phyloP scores from a whole-genome alignment of 1,140 invertebrate genomes.

The Ridgeia piscesae region DNA sequence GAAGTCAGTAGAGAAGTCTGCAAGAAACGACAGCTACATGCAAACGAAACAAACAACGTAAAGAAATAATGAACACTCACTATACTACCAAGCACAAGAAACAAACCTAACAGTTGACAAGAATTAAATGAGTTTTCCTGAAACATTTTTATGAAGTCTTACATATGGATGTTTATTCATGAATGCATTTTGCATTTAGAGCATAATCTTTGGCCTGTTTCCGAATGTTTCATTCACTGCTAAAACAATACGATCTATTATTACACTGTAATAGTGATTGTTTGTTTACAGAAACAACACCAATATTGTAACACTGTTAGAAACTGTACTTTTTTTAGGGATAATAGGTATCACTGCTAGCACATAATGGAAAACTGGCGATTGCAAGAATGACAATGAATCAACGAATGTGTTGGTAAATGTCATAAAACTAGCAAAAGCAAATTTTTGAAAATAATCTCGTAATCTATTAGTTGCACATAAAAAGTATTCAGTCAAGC shows the following conservation, averaged over 20 bases:
- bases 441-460: neutral
- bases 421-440: neutral
- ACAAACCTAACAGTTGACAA: neutral
- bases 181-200: neutral
- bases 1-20: constrained; percentile 50
- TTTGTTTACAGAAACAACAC: neutral
- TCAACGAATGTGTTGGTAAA: neutral
- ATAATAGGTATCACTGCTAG: too few species aligned
- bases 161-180: neutral
- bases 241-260: neutral
- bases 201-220: neutral
- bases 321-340: too few species aligned
- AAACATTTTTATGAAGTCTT: neutral
- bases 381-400: neutral
- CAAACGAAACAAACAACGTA: constrained; percentile 22
- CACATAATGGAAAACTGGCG: neutral
- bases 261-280: constrained; percentile 9
- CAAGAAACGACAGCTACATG: constrained; percentile 39
- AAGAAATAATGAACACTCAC: constrained; percentile 17
- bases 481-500: neutral
- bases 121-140: neutral
- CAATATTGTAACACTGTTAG: neutral
- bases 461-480: neutral
- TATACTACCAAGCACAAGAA: neutral
- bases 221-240: neutral